These are phyloP conservation scores for Octopus bimaculoides DNA, from an alignment of 1,140 invertebrate genomes.

Conservation along the genomic window DNA sequence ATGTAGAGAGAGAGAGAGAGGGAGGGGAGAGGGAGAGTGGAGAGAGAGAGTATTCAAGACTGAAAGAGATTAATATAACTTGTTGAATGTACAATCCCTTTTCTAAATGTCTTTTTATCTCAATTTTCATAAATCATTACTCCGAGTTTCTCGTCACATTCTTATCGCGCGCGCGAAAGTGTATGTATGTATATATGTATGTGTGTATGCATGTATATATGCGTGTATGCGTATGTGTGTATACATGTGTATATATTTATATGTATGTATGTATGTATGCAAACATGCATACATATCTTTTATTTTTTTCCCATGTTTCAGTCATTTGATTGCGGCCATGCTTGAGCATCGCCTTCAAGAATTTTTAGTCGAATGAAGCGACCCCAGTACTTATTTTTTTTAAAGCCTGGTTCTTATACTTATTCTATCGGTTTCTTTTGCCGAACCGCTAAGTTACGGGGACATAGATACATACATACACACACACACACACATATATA, in stretches of 20 bases:
- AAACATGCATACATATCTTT: background rate
- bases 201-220: background rate
- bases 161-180: background rate
- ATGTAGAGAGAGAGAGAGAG: background rate
- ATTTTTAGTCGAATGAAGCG: too few species aligned
- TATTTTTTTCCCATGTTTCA: background rate
- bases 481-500: background rate
- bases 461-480: background rate
- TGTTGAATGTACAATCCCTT: too few species aligned
- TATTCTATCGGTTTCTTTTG: too few species aligned
- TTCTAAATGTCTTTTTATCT: too few species aligned
- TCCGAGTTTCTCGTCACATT: background rate
- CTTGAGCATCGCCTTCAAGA: too few species aligned
- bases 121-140: background rate
- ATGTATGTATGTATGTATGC: background rate
- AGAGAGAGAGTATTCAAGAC: background rate
- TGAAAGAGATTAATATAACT: too few species aligned
- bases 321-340: too few species aligned
- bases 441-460: too few species aligned
- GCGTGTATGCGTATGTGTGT: background rate
- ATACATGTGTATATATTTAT: background rate
- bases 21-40: background rate
- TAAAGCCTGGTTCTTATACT: too few species aligned
- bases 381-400: too few species aligned
- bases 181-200: background rate